These are phyloP conservation scores for Drosophila greeni DNA, from an alignment of 2,888 invertebrate genomes.

Conservation along the genomic window DNA sequence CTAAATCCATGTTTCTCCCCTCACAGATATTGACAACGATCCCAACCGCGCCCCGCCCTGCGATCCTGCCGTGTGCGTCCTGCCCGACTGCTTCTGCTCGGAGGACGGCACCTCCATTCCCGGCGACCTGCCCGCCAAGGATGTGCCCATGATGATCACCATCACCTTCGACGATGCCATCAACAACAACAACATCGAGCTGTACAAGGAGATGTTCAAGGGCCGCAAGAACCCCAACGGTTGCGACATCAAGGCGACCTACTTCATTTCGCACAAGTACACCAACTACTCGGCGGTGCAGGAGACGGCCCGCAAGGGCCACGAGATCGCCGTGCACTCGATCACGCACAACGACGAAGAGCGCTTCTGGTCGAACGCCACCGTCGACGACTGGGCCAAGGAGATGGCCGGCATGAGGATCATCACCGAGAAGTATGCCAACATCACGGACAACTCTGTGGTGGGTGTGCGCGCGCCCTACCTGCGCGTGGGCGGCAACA, in stretches of 20 bases:
- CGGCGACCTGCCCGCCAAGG: slow-evolving; percentile 89
- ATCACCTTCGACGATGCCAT: slow-evolving; percentile 97
- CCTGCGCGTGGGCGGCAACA: slow-evolving; percentile 94
- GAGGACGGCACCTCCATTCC: slow-evolving; percentile 93
- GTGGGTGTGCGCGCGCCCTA: slow-evolving; percentile 95
- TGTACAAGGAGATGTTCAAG: slow-evolving; percentile 95
- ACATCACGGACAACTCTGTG: slow-evolving; percentile 93
- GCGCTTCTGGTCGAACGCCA: slow-evolving; percentile 94
- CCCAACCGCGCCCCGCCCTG: slow-evolving; percentile 95
- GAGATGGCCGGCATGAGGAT: slow-evolving; percentile 97
- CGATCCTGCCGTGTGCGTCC: slow-evolving; percentile 89
- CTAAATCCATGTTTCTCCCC: not conserved
- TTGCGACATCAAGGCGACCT: slow-evolving; percentile 94
- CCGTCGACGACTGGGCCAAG: slow-evolving; percentile 95
- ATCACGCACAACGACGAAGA: slow-evolving; percentile 96
- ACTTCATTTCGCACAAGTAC: slow-evolving; percentile 95
- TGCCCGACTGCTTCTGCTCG: slow-evolving; percentile 96
- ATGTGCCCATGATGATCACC: slow-evolving; percentile 96
- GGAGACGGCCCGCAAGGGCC: slow-evolving; percentile 93
- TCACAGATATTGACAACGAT: slow-evolving; percentile 92
- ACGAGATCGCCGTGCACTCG: slow-evolving; percentile 95
- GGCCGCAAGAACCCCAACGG: slow-evolving; percentile 95
- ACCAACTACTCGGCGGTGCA: slow-evolving; percentile 95
- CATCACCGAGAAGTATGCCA: slow-evolving; percentile 92
- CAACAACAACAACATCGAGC: slow-evolving; percentile 95